Percentiles rank a stretch among this genome's conserved stretches.
Evolutionary conservation across 2,888 invertebrate genomes (phyloP).

Genomic region (Dryadula phaetusa): DNA sequence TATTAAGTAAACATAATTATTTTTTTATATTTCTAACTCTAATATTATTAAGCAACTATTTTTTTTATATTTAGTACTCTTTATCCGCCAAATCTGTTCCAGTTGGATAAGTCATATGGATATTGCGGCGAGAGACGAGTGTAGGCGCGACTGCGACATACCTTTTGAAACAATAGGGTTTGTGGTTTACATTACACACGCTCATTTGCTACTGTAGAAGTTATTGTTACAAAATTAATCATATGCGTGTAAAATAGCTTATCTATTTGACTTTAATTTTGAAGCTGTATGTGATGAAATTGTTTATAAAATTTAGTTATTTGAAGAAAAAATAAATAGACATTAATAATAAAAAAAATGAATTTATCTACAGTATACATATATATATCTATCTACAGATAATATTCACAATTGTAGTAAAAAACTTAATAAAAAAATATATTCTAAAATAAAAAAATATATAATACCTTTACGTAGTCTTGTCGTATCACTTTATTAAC

Average conservation of each 20-base stretch:
- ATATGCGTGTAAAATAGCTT: neutral
- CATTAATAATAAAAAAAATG: slow-evolving; percentile 8
- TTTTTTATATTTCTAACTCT: neutral
- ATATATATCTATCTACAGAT: slow-evolving; percentile 34
- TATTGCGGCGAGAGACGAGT: slow-evolving; percentile 26
- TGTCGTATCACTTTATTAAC: slow-evolving; percentile 43
- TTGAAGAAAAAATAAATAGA: neutral
- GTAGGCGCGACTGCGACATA: slow-evolving; percentile 32
- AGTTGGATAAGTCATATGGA: slow-evolving; percentile 20
- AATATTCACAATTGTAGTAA: slow-evolving; percentile 35
- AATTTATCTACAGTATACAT: slow-evolving; percentile 38
- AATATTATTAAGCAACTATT: neutral
- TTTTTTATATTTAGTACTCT: slow-evolving; percentile 1
- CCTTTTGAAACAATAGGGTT: slow-evolving; percentile 28
- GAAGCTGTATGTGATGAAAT: neutral
- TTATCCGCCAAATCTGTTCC: slow-evolving; percentile 33
- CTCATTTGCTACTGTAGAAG: slow-evolving; percentile 31
- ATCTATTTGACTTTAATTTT: neutral
- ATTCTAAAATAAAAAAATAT: slow-evolving; percentile 23
- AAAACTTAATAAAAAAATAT: slow-evolving; percentile 26
- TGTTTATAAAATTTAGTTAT: neutral
- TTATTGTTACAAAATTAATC: slow-evolving; percentile 32
- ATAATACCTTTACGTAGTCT: slow-evolving; percentile 34
- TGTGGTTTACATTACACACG: slow-evolving; percentile 28
- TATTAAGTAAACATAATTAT: neutral